Percentiles rank a stretch among this genome's conserved stretches.
Evolutionary conservation across 1,140 invertebrate genomes (phyloP).

Genomic region (Adelges cooleyi): DNA sequence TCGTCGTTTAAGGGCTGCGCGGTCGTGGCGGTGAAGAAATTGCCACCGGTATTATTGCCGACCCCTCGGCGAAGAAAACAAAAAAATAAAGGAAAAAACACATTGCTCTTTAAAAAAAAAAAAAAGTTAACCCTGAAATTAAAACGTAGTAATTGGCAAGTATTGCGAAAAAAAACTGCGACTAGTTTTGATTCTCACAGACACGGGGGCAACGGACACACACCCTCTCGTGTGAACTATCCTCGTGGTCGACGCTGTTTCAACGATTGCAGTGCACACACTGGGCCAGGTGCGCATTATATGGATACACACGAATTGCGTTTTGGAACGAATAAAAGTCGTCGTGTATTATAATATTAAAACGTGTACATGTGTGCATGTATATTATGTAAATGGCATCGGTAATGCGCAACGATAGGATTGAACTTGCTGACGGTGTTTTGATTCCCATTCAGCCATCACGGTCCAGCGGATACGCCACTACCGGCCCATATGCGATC

Average conservation of each 20-base stretch:
- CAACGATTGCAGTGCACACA: background rate
- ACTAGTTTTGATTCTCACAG: background rate
- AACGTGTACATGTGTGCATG: background rate
- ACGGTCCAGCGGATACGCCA: background rate
- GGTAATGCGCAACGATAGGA: background rate
- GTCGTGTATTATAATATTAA: background rate
- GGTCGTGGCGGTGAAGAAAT: slow-evolving; percentile 3
- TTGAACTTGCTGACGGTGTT: background rate
- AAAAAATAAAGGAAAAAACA: no score
- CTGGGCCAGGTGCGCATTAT: no score
- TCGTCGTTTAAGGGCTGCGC: slow-evolving; percentile 11
- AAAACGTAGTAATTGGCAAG: background rate
- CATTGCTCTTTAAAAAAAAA: no score
- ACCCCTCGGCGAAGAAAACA: background rate
- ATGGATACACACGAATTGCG: no score
- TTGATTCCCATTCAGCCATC: background rate
- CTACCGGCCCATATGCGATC: no score
- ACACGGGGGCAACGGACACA: no score
- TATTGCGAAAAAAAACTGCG: slow-evolving; percentile 1
- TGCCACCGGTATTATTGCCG: slow-evolving; percentile 7
- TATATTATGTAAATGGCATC: background rate
- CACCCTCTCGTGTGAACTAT: background rate
- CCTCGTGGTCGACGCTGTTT: slow-evolving; percentile 7
- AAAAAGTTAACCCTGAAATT: slow-evolving; percentile 3
- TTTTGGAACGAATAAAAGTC: no score